Conservation (phyloP, 2,113 vertebrate species). For the Gallinago paraguaiae region DNA sequence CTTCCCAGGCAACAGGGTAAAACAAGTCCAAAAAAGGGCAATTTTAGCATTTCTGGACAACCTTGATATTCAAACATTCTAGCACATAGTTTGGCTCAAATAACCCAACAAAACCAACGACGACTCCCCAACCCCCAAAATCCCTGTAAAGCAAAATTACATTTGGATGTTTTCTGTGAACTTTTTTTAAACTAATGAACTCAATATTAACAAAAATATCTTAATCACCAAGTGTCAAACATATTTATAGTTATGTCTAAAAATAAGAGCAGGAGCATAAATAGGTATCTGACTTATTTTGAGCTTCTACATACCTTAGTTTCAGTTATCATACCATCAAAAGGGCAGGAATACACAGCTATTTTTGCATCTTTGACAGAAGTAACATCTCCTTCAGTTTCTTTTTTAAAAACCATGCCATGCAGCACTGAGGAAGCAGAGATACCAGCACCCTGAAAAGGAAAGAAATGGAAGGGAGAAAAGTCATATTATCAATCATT, state of each 20-base stretch:
- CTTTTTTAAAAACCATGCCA: slow-evolving; percentile 99
- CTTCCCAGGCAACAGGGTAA: not conserved
- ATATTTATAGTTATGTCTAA: slow-evolving; percentile 27
- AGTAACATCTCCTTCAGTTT: slow-evolving; percentile 92
- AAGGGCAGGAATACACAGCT: slow-evolving; percentile 94
- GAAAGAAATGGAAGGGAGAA: not conserved
- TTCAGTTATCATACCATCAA: slow-evolving; percentile 95
- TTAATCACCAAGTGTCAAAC: not conserved
- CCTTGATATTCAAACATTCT: not conserved
- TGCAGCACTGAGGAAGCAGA: slow-evolving; percentile 89
- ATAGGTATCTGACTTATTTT: slow-evolving; percentile 1
- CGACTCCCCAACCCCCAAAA: not conserved
- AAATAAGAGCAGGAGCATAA: slow-evolving; percentile 16
- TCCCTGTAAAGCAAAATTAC: not conserved
- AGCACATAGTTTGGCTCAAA: not conserved
- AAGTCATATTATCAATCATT: not conserved
- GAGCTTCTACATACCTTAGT: slow-evolving; percentile 86
- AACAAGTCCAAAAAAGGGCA: not conserved
- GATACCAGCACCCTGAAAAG: slow-evolving; percentile 88
- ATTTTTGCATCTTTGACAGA: slow-evolving; percentile 96
- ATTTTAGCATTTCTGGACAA: not conserved
- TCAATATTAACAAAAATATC: slow-evolving; percentile 23
- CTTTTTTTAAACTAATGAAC: not conserved
- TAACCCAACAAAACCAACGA: not conserved
- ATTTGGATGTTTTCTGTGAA: not conserved